Evolutionary conservation across 1,140 invertebrate species (phyloP), one percentile per base, ranked within the genome.

Genomic region (Nymphalis io): DNA sequence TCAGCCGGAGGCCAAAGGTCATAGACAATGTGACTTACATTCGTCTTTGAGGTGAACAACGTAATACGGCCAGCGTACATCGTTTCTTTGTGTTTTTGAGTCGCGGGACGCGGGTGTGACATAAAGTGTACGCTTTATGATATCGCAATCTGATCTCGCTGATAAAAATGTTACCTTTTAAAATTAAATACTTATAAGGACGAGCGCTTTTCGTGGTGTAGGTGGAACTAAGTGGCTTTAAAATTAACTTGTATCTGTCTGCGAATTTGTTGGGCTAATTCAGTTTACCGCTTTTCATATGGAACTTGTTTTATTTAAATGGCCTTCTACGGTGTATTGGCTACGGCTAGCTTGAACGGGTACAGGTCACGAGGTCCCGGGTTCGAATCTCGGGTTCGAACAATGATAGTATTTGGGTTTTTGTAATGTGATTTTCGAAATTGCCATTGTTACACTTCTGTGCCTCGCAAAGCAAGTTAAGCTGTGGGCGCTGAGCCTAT

Each of bases 1-100:
- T n/a, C 44, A 18, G 15, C 44, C 16, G 5, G 3, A 60, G 65
- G 70, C 59, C 76, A 81, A 77, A 78, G 81, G 81, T 81, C 76
- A 60, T 77, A 87, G 82, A 80, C 87, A 89, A 87, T 79, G 87
- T 88, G 76, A 89, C 85, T 87, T 88, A 76, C 78, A 87, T 84
- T 85, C 79, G 87, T 76, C 87, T 81, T 89, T 88, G 82, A 74
- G 69, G 86, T 87, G 84, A 88, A 88, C 76, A 88, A 85, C 84
- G 82, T 75, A 79, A 84, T 79, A 71, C 66, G 62, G 63, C 64
- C 59, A 58, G 46, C 42, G 46, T 53, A 65, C 60, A 74, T 71
- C 68, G 65, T 74, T 69, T 74, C 73, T 70, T 74, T 68, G 64
- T 73, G 67, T 53, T 72, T 70, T 59, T 64, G 65, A 62, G 48